Conservation (phyloP, 2,797 vertebrate species). For the Craterocephalus amniculus region DNA sequence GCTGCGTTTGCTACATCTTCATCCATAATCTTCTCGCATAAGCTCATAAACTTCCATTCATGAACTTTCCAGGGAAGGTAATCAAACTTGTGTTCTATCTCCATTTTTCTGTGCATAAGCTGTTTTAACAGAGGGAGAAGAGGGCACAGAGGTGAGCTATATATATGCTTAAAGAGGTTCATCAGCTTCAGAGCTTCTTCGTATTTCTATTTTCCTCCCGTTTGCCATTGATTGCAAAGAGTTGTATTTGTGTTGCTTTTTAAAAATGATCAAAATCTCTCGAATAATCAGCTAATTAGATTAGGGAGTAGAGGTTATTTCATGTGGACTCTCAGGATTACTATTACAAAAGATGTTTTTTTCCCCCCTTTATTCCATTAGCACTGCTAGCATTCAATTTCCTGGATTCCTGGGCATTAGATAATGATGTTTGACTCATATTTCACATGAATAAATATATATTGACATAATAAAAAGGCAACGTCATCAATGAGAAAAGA, state of each 20-base stretch:
- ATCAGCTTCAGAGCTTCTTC: constrained; percentile 1
- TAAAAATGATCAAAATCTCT: constrained; percentile 5
- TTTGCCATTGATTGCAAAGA: not conserved
- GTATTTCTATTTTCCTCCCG: not conserved
- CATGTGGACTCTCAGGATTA: no score
- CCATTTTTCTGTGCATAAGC: constrained; percentile 19
- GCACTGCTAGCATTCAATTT: not conserved
- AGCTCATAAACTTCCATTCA: constrained; percentile 44
- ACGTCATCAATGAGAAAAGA: not conserved
- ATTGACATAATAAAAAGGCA: constrained; percentile 8
- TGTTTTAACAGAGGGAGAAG: constrained; percentile 13
- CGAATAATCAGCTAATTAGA: not conserved
- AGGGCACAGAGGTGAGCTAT: constrained; percentile 30
- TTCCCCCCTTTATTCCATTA: not conserved
- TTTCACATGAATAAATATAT: not conserved
- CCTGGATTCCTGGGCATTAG: not conserved
- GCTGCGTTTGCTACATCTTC: constrained; percentile 36
- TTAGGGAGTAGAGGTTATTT: not conserved
- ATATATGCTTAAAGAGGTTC: constrained; percentile 16
- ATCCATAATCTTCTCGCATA: constrained; percentile 52
- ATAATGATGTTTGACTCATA: constrained; percentile 4
- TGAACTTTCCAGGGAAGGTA: constrained; percentile 34
- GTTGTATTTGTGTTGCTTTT: not conserved
- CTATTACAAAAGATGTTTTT: not conserved
- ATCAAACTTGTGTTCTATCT: constrained; percentile 47